Conservation (phyloP, 1,140 invertebrate species). For the Amphibalanus amphitrite region DNA sequence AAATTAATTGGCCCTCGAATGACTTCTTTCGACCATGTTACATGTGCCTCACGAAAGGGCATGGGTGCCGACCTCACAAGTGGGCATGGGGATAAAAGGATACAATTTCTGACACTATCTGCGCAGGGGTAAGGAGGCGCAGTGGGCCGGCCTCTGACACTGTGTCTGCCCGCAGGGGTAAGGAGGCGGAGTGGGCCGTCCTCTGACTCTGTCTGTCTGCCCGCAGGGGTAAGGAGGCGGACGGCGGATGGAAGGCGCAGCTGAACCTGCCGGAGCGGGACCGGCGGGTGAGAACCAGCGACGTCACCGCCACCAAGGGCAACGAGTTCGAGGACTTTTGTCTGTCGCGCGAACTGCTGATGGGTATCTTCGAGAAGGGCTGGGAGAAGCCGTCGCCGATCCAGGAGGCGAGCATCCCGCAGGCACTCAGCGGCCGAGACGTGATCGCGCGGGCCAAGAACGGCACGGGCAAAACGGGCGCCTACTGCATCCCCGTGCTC, state of each 20-base stretch:
- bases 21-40: too few relatives aligned
- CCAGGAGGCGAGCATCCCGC: slow-evolving; percentile 97
- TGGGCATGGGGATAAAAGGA: too few relatives aligned
- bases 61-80: too few relatives aligned
- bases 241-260: slow-evolving; percentile 83
- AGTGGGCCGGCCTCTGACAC: too few relatives aligned
- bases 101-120: too few relatives aligned
- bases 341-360: slow-evolving; percentile 86
- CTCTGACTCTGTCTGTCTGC: too few relatives aligned
- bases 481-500: slow-evolving; percentile 95
- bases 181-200: too few relatives aligned
- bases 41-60: too few relatives aligned
- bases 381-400: slow-evolving; percentile 99
- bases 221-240: too few relatives aligned
- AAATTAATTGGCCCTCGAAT: too few relatives aligned
- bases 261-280: slow-evolving; percentile 91
- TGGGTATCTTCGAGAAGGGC: slow-evolving; percentile 99
- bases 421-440: slow-evolving; percentile 92
- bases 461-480: slow-evolving; percentile 99
- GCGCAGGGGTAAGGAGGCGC: too few relatives aligned
- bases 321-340: slow-evolving; percentile 99
- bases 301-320: slow-evolving; percentile 97
- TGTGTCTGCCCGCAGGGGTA: too few relatives aligned
- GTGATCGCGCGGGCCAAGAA: slow-evolving; percentile 97
- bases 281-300: slow-evolving; percentile 82